Conservation (phyloP, 2,113 vertebrate genomes). For the Cyanocitta stelleri region DNA sequence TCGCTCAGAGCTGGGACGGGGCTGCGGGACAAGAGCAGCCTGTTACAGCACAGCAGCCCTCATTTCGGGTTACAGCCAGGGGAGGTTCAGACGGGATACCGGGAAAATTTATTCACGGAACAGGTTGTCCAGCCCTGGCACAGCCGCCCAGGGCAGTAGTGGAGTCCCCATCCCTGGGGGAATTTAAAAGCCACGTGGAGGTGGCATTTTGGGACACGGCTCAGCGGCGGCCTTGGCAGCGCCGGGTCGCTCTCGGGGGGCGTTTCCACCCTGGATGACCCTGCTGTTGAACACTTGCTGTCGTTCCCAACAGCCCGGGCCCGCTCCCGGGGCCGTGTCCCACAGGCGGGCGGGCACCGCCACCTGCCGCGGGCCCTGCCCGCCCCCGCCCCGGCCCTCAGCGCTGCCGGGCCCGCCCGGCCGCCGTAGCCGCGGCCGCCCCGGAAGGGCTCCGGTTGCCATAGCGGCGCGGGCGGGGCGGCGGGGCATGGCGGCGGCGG, state of each 20-base stretch:
- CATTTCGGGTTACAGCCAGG: not conserved
- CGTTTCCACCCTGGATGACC: fast-evolving
- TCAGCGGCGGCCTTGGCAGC: not conserved
- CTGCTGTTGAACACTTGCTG: fast-evolving
- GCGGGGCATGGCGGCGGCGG: too few relatives aligned
- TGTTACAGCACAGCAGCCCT: not conserved
- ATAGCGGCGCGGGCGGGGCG: too few relatives aligned
- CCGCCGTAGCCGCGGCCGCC: too few relatives aligned
- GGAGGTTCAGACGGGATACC: not conserved
- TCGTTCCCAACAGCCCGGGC: not conserved
- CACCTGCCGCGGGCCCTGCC: not conserved
- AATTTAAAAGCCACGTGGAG: not conserved
- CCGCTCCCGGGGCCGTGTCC: too few relatives aligned
- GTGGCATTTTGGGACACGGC: fast-evolving
- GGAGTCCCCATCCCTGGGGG: not conserved
- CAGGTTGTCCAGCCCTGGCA: not conserved
- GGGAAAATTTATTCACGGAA: fast-evolving
- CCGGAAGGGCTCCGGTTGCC: too few relatives aligned
- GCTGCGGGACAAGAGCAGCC: not conserved
- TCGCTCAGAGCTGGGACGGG: not conserved
- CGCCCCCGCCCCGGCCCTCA: too few relatives aligned
- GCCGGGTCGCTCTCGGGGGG: fast-evolving
- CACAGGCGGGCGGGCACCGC: not conserved
- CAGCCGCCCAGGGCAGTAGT: too few relatives aligned
- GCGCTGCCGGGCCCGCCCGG: too few relatives aligned